Evolutionary conservation across 1,140 invertebrate species (phyloP).

Genomic region (Dinothrombium tinctorium): DNA sequence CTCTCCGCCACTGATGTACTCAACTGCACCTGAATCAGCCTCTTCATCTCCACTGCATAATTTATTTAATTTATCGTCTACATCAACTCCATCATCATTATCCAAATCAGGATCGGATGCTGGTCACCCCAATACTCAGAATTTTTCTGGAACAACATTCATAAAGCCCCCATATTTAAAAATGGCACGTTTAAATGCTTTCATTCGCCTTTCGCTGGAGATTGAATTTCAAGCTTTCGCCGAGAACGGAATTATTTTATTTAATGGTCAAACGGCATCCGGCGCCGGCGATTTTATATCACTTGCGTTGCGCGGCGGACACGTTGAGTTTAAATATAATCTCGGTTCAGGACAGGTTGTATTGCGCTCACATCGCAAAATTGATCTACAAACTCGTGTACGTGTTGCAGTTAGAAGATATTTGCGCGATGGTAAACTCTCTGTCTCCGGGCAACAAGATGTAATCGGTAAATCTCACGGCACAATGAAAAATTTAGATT

Average conservation of each 20-base stretch:
- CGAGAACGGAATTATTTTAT: conserved; percentile 63
- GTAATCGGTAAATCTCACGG: conserved; percentile 52
- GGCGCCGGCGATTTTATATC: conserved; percentile 57
- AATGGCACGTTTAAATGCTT: conserved; percentile 40
- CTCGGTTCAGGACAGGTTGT: conserved; percentile 43
- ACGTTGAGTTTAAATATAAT: conserved; percentile 24
- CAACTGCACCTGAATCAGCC: conserved; percentile 15
- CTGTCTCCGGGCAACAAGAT: conserved; percentile 51
- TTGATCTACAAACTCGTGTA: conserved; percentile 48
- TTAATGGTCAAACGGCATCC: conserved; percentile 54
- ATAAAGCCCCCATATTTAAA: no score
- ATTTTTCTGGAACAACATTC: no score
- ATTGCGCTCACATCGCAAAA: conserved; percentile 43
- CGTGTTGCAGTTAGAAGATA: conserved; percentile 57
- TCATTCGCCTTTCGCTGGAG: conserved; percentile 63
- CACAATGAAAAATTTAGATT: conserved; percentile 50
- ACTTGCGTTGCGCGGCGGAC: conserved; percentile 32
- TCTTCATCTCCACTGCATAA: neutral
- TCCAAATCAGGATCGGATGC: neutral
- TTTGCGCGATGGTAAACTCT: conserved; percentile 55
- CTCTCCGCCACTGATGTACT: conserved; percentile 12
- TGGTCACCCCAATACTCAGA: no score
- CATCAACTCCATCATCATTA: neutral
- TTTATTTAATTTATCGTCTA: neutral
- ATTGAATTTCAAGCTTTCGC: conserved; percentile 63